A percentile compares a stretch with the other conserved stretches of the same genome.
Evolutionary conservation across 2,113 vertebrate species (phyloP).

Genomic region (Gorsachius goisagi): DNA sequence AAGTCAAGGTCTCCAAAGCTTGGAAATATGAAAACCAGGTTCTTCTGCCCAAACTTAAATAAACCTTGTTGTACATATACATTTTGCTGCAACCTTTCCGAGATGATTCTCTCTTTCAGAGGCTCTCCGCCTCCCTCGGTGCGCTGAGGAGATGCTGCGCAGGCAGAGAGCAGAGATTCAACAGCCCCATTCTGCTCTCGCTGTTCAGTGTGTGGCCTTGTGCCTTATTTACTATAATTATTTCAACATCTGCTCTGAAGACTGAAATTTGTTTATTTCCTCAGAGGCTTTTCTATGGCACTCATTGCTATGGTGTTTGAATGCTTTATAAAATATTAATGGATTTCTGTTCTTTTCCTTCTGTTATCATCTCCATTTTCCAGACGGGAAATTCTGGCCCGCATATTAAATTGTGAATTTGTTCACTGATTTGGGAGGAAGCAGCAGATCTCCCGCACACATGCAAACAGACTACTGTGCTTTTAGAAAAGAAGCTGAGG

Average conservation of each 20-base stretch:
- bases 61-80: rapidly evolving
- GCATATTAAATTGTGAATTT: background rate
- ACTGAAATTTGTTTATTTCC: constrained; percentile 21
- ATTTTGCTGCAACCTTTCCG: background rate
- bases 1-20: background rate
- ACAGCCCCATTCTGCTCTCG: background rate
- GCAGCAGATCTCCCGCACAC: background rate
- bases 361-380: background rate
- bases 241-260: constrained; percentile 42
- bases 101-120: background rate
- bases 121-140: background rate
- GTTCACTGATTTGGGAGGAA: background rate
- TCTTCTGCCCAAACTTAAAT: background rate
- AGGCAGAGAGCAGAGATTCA: background rate
- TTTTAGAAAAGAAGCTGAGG: background rate
- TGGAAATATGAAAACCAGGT: background rate
- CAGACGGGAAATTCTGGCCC: background rate
- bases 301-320: background rate
- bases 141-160: background rate
- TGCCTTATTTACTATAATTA: constrained; percentile 2
- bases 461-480: rapidly evolving
- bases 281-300: constrained; percentile 25
- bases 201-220: background rate
- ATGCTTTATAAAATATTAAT: constrained; percentile 33
- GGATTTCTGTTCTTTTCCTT: constrained; percentile 17